These are phyloP conservation scores for Ochotona princeps DNA, from an alignment of 2,113 vertebrate species.

Conservation along the genomic window DNA sequence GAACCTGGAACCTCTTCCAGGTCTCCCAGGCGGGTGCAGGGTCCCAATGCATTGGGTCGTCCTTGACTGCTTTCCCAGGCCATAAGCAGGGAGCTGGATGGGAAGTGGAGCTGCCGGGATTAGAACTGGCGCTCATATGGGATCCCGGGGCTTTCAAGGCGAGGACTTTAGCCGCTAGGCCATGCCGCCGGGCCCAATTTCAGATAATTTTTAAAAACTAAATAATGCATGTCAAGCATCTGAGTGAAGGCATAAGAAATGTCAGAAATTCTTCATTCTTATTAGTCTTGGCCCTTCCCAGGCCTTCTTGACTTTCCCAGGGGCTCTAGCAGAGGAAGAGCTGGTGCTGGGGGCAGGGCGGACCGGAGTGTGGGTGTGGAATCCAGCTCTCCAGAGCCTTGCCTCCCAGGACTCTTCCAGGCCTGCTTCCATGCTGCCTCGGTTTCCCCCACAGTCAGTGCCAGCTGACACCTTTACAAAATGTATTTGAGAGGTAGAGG, in stretches of 20 bases:
- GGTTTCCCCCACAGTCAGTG: slow-evolving; percentile 14
- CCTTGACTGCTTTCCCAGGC: too few species aligned
- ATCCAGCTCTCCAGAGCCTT: neutral
- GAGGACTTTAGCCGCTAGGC: too few species aligned
- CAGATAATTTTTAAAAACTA: neutral
- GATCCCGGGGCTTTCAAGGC: too few species aligned
- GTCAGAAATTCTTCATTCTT: neutral
- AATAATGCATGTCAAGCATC: neutral
- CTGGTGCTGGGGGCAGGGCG: neutral
- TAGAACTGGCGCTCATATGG: too few species aligned
- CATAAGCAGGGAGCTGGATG: too few species aligned
- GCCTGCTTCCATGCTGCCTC: slow-evolving; percentile 1
- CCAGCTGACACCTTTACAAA: neutral
- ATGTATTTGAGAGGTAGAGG: too few species aligned
- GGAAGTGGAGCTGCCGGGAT: too few species aligned
- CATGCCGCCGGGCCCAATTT: too few species aligned
- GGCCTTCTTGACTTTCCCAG: neutral
- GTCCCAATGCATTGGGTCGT: too few species aligned
- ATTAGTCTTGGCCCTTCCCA: neutral
- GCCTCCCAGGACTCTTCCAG: slow-evolving; percentile 3
- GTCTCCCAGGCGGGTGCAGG: too few species aligned
- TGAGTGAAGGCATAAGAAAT: neutral
- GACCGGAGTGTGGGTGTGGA: neutral
- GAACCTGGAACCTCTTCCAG: too few species aligned
- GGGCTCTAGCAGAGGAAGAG: neutral